Evolutionary conservation across 2,113 vertebrate species (phyloP).

Genomic region (Calypte anna): DNA sequence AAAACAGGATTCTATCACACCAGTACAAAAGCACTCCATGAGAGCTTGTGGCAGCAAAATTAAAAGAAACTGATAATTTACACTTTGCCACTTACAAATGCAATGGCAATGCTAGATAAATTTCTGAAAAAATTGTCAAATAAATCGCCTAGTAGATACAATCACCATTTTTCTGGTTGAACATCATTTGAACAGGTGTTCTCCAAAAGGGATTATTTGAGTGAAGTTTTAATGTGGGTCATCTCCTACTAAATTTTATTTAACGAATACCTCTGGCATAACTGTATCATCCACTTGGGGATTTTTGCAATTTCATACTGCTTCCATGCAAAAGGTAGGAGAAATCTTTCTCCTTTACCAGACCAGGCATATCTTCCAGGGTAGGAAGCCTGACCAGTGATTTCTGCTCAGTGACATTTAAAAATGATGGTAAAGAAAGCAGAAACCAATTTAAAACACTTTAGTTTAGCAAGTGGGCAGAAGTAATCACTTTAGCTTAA

Average conservation of each 20-base stretch:
- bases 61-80: neutral
- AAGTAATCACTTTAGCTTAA: constrained; percentile 49
- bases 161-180: neutral
- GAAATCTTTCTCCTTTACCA: neutral
- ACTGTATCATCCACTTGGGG: neutral
- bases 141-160: neutral
- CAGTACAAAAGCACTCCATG: neutral
- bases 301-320: neutral
- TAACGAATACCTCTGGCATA: neutral
- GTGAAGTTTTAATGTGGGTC: neutral
- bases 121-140: neutral
- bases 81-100: constrained; percentile 10
- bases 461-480: neutral
- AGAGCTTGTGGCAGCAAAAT: neutral
- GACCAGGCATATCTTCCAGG: neutral
- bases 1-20: neutral
- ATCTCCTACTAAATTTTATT: neutral
- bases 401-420: neutral
- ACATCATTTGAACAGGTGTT: neutral
- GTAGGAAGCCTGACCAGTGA: neutral
- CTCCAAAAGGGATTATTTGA: neutral
- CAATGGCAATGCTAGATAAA: neutral
- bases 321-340: neutral
- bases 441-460: neutral
- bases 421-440: neutral